phyloP scores from a whole-genome alignment of 2,113 vertebrate genomes.

The Lucifuga dentata region DNA sequence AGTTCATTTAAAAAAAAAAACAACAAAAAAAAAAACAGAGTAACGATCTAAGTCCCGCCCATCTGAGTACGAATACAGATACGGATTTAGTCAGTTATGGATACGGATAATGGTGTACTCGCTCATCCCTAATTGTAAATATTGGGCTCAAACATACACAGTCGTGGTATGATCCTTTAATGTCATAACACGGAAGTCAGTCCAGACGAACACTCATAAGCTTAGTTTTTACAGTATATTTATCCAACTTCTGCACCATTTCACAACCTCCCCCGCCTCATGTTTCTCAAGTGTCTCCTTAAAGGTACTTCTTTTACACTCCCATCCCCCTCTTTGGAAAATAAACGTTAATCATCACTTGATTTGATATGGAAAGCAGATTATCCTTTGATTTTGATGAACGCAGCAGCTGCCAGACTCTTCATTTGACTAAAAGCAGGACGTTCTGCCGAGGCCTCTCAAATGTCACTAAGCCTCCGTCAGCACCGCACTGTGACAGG shows the following conservation, averaged over 20 bases:
- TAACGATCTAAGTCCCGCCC: too few relatives aligned
- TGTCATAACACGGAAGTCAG: too few relatives aligned
- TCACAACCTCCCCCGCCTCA: slow-evolving; percentile 57
- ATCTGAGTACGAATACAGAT: too few relatives aligned
- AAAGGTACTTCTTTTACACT: slow-evolving; percentile 63
- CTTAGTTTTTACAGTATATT: slow-evolving; percentile 25
- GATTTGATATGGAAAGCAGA: slow-evolving; percentile 81
- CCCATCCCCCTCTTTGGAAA: slow-evolving; percentile 40
- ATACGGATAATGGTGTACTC: too few relatives aligned
- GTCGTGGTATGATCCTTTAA: too few relatives aligned
- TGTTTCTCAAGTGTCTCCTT: slow-evolving; percentile 82
- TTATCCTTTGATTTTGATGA: slow-evolving; percentile 81
- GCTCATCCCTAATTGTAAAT: too few relatives aligned
- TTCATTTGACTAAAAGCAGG: slow-evolving; percentile 78
- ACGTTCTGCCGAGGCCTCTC: slow-evolving; percentile 63
- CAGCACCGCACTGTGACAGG: slow-evolving; percentile 62
- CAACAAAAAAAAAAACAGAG: too few relatives aligned
- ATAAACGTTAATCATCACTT: slow-evolving; percentile 78
- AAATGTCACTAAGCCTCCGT: slow-evolving; percentile 74
- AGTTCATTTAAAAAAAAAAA: too few relatives aligned
- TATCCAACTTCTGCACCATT: slow-evolving; percentile 43
- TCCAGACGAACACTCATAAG: too few relatives aligned
- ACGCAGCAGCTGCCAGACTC: slow-evolving; percentile 73
- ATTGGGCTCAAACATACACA: too few relatives aligned
- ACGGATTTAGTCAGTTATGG: too few relatives aligned